Evolutionary conservation across 2,113 vertebrate genomes (phyloP).

Genomic region (Pachycephala philippinensis): DNA sequence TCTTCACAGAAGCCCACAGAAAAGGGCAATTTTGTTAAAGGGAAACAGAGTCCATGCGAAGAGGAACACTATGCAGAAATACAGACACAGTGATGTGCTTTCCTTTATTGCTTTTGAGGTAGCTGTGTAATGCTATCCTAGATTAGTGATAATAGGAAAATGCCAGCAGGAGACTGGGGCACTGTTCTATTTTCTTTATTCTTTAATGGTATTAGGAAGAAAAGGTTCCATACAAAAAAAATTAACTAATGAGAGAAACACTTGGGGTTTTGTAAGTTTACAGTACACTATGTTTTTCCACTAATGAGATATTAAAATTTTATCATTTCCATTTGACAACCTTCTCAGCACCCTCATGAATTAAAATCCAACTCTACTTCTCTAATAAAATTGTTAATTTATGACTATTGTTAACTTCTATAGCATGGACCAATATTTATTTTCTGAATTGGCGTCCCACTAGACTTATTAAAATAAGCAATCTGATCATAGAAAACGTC

Average conservation of each 20-base stretch:
- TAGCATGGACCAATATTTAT: not conserved
- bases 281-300: not conserved
- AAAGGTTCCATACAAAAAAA: not conserved
- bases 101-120: not conserved
- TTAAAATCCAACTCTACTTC: not conserved
- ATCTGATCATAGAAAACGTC: not conserved
- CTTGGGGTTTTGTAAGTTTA: not conserved
- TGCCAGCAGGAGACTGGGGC: not conserved
- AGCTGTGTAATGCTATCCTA: not conserved
- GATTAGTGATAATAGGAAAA: not conserved
- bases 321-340: not conserved
- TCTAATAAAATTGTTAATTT: conserved; percentile 1
- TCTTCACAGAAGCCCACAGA: not conserved
- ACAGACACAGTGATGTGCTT: not conserved
- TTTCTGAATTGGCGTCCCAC: not conserved
- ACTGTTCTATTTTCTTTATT: not conserved
- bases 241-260: not conserved
- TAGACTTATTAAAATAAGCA: not conserved
- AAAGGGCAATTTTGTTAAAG: not conserved
- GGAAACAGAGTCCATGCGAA: not conserved
- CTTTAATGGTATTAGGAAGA: not conserved
- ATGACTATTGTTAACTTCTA: not conserved
- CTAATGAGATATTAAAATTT: not conserved
- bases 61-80: not conserved
- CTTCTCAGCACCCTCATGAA: not conserved